Evolutionary conservation across 1,140 invertebrate genomes (phyloP).

Genomic region (Chironomus tepperi): DNA sequence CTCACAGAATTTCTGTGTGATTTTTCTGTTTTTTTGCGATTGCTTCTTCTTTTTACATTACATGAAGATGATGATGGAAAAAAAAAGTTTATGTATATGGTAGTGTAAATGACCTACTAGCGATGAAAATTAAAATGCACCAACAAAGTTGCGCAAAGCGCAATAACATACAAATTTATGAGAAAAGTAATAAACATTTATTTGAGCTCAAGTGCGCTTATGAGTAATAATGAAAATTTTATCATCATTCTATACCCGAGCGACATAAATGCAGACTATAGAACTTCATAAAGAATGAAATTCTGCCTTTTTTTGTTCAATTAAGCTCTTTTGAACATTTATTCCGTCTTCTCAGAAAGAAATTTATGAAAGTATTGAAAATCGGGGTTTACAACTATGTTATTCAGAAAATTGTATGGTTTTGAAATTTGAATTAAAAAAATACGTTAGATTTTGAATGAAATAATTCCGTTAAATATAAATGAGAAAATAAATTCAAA

Average conservation of each 20-base stretch:
- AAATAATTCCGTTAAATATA: too few species aligned
- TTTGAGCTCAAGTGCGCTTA: conserved; percentile 6
- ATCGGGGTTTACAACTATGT: too few species aligned
- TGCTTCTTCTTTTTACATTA: not conserved
- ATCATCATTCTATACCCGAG: not conserved
- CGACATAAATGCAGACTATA: too few species aligned
- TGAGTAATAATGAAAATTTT: conserved; percentile 9
- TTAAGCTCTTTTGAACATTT: too few species aligned
- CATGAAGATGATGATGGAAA: conserved; percentile 12
- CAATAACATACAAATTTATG: conserved; percentile 14
- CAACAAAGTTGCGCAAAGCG: conserved; percentile 11
- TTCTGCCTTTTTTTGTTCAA: too few species aligned
- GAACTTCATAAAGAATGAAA: too few species aligned
- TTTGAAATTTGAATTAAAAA: too few species aligned
- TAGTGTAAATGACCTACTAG: conserved; percentile 12
- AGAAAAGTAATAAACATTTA: conserved; percentile 9
- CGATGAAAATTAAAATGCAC: conserved; percentile 13
- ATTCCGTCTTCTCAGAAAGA: too few species aligned
- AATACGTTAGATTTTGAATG: too few species aligned
- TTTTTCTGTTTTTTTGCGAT: not conserved
- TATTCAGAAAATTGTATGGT: too few species aligned
- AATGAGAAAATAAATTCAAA: too few species aligned
- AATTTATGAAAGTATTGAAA: too few species aligned
- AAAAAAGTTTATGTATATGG: not conserved
- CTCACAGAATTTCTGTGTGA: not conserved